Evolutionary conservation across 1,140 invertebrate genomes (phyloP), one percentile per base, ranked within the genome.

Genomic region (Ceratosolen fusciceps): DNA sequence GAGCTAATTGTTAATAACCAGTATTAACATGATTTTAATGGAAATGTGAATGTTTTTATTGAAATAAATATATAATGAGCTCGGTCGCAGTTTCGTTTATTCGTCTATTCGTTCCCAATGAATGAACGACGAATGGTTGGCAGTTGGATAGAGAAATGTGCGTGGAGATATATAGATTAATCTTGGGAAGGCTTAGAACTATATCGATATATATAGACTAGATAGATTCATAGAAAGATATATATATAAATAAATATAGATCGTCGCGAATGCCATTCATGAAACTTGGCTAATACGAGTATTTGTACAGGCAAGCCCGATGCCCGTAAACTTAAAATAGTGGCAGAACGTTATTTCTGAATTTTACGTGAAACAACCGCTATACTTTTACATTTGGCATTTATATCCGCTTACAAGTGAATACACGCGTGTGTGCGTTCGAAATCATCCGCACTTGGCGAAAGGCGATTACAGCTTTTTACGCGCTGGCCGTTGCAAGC

Each of bases 391-490:
- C 60, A 2, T 1, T 62, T 9, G 14, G 21, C 65, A 43, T 68
- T 68, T 21, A 12, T 52, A 52, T 24, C 0, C 24, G 10, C 19
- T 49, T 52, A 24, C 29, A 14, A 14, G 68, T 12, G 43, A 0
- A 39, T 19, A 5, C 31, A 31, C 24, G 43, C 24, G 3, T 21
- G 43, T 1, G n/a, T 12, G 4, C 0, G 43, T 31, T 71, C 31
- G 26, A 47, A 71, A 52, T 49, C 39, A 26, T 26, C 37, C 26
- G 47, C 43, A 29, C 34, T 31, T 16, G 62, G 29, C 62, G 29
- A 31, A 52, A n/a, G 68, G 47, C 24, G 68, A 71, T 71, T 71
- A 52, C 26, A 52, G 65, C 29, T 21, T 47, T 68, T 68, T 43
- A 3, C 7, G 0, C 2, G 19, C 43, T 31, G n/a, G 19, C 24